Base-by-base conservation (phyloP, 1,140 invertebrate species). In the Trichonephila inaurata region DNA sequence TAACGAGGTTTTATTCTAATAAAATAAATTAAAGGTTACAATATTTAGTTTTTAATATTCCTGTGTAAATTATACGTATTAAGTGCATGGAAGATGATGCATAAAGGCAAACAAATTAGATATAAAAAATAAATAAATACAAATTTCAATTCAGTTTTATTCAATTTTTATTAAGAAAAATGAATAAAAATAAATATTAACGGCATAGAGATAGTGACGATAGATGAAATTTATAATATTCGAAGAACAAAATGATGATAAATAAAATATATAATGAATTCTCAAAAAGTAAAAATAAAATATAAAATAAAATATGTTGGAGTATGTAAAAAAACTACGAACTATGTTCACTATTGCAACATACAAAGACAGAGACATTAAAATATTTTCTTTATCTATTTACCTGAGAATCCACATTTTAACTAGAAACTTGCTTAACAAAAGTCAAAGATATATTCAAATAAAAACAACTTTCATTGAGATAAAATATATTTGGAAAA, bases 161-260 rank as follows among this genome's bases (percentile, higher is more conserved):
- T 72, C 14, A 72, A 24, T 33, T 72, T 66, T 72, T 72, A 72
- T 72, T 72, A 72, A n/a, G 69, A 72, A 72, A 33, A 24, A 72
- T 72, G 69, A 72, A 24, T 72, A 72, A 72, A 72, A 72, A 72
- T 72, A 72, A 72, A 72, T 72, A 72, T 72, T 72, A 33, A 72
- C 69, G n/a, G 69, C 69, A 33, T 28, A 28, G 28, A 24, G 28
- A 14, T 33, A 72, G 24, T 33, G 24, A 33, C 69, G 24, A 33
- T 72, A 72, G 12, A 40, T 72, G 69, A 72, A 24, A 72, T 28
- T 72, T 16, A 72, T 72, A 72, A 72, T 24, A 72, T 72, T 72
- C 24, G 69, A 2, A 66, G 64, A 33, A 72, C 69, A 24, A 14
- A 72, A 33, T 14, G 14, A 18, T 28, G 24, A 24, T 28, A 16